Percentiles rank a stretch among this genome's conserved stretches.
Conservation (phyloP, 2,888 invertebrate species). For the Tethea ocularis region DNA sequence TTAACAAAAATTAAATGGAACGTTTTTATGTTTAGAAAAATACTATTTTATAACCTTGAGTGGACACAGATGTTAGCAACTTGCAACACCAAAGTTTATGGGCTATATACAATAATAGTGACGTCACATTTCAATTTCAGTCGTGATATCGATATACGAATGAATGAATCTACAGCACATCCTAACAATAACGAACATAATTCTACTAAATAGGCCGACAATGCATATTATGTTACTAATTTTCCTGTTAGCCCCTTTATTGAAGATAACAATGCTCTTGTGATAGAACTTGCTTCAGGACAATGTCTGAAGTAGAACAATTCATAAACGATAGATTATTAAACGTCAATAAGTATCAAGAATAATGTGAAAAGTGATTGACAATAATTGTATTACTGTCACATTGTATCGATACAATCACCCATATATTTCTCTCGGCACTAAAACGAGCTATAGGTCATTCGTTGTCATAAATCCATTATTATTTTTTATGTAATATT, state of each 20-base stretch:
- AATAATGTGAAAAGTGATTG: not conserved
- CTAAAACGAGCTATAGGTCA: not conserved
- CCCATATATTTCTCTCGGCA: not conserved
- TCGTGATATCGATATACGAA: not conserved
- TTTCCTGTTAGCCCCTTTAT: not conserved
- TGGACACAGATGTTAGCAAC: not conserved
- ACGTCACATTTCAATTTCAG: not conserved
- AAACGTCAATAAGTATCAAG: not conserved
- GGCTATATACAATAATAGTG: not conserved
- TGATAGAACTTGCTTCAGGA: not conserved
- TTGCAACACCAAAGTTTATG: not conserved
- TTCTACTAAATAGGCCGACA: not conserved
- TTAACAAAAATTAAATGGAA: no score
- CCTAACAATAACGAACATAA: not conserved
- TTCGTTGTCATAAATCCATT: not conserved
- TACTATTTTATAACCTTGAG: no score
- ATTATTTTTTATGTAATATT: slow-evolving; percentile 1
- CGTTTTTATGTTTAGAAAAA: no score
- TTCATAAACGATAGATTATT: not conserved
- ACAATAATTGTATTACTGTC: not conserved
- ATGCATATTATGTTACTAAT: slow-evolving; percentile 3
- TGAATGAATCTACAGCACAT: not conserved
- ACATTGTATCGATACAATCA: not conserved
- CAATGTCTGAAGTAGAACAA: not conserved
- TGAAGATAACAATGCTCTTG: not conserved